Evolutionary conservation across 2,113 vertebrate species (phyloP).

Genomic region (Ranitomeya variabilis): DNA sequence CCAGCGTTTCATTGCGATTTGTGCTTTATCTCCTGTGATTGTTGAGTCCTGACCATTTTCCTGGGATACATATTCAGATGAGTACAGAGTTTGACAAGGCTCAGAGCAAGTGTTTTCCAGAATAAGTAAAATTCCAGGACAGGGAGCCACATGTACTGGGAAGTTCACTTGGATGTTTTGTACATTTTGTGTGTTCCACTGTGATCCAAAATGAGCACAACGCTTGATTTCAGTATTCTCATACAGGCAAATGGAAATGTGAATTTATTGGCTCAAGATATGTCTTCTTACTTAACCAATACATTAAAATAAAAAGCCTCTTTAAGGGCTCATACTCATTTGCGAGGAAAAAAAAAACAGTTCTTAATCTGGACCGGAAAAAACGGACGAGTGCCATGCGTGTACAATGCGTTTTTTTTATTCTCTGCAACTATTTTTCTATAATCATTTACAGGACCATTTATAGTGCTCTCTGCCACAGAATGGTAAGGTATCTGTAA

Average conservation of each 20-base stretch:
- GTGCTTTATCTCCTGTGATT: not conserved
- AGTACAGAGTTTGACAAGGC: not conserved
- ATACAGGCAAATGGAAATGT: not conserved
- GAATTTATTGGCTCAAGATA: not conserved
- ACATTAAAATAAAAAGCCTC: not conserved
- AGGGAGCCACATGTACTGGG: not conserved
- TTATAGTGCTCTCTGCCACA: too few relatives aligned
- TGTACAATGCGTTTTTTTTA: too few relatives aligned
- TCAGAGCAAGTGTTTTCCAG: not conserved
- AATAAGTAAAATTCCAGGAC: constrained; percentile 19
- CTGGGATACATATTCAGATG: not conserved
- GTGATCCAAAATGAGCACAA: not conserved
- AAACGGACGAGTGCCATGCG: too few relatives aligned
- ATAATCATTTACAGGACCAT: too few relatives aligned
- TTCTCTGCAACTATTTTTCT: too few relatives aligned
- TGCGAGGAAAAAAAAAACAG: too few relatives aligned
- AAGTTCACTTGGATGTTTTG: not conserved
- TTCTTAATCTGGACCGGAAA: too few relatives aligned
- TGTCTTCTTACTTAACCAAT: not conserved
- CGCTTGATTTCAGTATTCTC: not conserved
- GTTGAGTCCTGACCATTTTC: not conserved
- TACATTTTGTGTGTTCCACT: constrained; percentile 6
- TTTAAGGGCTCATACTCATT: too few relatives aligned
- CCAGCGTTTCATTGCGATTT: not conserved
- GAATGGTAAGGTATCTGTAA: too few relatives aligned